These are phyloP conservation scores for Ameiurus melas DNA, from an alignment of 2,113 vertebrate genomes.

Conservation along the genomic window DNA sequence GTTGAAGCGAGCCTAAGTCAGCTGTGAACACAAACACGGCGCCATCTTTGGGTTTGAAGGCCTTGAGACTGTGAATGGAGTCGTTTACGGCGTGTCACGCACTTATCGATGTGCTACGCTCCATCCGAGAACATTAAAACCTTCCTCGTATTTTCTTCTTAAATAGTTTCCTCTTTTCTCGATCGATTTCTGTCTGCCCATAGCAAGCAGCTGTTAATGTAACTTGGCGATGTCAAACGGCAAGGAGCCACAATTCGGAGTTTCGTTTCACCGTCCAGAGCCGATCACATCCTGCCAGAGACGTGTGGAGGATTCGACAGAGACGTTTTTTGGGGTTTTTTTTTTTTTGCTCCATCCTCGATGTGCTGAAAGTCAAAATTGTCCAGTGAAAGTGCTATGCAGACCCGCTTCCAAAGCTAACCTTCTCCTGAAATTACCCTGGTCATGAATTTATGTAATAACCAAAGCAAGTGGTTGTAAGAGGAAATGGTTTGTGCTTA, in stretches of 20 bases:
- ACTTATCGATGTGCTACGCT: background rate
- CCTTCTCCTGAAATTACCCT: conserved; percentile 52
- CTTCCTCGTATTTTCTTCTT: background rate
- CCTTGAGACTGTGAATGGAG: background rate
- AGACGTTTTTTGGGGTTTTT: background rate
- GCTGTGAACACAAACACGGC: conserved; percentile 25
- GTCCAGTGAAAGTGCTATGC: conserved; percentile 18
- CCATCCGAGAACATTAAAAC: background rate
- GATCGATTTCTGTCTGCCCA: background rate
- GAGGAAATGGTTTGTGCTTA: conserved; percentile 68
- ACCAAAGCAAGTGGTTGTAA: conserved; percentile 66
- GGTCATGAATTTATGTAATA: conserved; percentile 69
- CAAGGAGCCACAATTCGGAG: background rate
- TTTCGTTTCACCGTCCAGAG: conserved; percentile 9
- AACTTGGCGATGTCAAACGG: background rate
- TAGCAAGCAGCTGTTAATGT: background rate
- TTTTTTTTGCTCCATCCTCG: background rate
- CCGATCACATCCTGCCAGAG: conserved; percentile 11
- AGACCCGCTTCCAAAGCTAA: conserved; percentile 54
- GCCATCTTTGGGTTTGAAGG: background rate
- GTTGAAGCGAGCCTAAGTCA: conserved; percentile 8
- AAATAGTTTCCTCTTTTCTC: background rate
- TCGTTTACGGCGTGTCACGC: background rate
- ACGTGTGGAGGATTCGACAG: conserved; percentile 19
- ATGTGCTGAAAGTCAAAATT: background rate